Evolutionary conservation across 2,888 invertebrate genomes (phyloP).

Genomic region (Aporophyla lueneburgensis): DNA sequence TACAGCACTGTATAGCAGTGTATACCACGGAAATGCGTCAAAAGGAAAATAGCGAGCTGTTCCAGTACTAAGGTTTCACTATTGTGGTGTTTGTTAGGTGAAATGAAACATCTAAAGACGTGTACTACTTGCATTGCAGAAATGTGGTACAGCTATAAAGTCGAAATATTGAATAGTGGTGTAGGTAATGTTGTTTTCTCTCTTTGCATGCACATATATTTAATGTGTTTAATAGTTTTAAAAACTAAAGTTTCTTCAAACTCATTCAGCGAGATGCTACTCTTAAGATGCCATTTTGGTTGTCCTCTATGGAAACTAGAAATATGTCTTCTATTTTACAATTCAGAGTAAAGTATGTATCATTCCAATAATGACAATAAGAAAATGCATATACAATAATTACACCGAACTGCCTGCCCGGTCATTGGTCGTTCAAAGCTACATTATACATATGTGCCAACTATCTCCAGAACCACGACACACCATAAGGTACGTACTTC

Average conservation of each 20-base stretch:
- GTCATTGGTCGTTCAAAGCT: too few relatives aligned
- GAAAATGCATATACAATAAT: neutral
- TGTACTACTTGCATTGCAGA: neutral
- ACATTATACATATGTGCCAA: neutral
- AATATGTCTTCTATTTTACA: neutral
- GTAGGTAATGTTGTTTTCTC: too few relatives aligned
- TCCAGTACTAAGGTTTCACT: slow-evolving; percentile 1
- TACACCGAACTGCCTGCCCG: neutral
- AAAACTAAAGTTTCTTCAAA: neutral
- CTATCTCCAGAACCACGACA: neutral
- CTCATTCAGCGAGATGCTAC: neutral
- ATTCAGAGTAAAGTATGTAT: neutral
- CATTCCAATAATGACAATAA: neutral
- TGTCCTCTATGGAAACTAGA: neutral
- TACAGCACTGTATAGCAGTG: too few relatives aligned
- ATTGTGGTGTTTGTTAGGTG: neutral
- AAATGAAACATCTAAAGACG: neutral
- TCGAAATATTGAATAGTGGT: neutral
- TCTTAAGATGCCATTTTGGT: neutral
- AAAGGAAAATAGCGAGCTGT: neutral
- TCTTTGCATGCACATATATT: neutral
- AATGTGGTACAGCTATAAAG: neutral
- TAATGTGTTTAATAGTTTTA: neutral
- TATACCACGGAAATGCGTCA: neutral
- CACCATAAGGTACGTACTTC: neutral